Evolutionary conservation across 2,888 invertebrate genomes (phyloP).

Genomic region (Sesia bembeciformis): DNA sequence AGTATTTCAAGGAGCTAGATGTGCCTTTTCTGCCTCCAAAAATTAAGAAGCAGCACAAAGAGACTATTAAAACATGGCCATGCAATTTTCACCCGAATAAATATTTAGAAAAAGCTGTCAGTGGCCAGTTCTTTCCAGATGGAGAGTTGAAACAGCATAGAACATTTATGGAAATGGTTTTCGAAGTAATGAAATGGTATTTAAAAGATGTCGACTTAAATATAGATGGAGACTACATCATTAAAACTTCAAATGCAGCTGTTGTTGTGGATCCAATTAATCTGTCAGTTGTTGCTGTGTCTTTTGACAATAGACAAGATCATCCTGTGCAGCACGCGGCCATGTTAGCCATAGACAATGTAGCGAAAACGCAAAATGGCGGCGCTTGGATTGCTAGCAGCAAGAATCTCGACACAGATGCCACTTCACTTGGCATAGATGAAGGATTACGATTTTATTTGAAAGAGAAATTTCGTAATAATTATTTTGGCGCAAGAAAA

Average conservation of each 20-base stretch:
- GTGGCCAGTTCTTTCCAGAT: conserved; percentile 74
- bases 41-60: conserved; percentile 78
- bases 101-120: conserved; percentile 79
- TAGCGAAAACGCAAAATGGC: conserved; percentile 87
- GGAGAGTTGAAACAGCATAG: conserved; percentile 71
- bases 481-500: conserved; percentile 63
- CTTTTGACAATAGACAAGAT: conserved; percentile 68
- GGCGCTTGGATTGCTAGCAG: conserved; percentile 76
- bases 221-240: neutral
- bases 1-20: conserved; percentile 61
- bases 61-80: conserved; percentile 81
- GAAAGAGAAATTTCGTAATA: conserved; percentile 31
- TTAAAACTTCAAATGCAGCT: conserved; percentile 25
- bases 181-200: conserved; percentile 65
- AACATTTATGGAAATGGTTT: conserved; percentile 73
- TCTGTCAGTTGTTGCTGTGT: conserved; percentile 79
- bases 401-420: conserved; percentile 8
- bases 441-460: conserved; percentile 40
- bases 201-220: conserved; percentile 11
- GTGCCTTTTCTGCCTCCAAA: conserved; percentile 78
- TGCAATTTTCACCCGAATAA: conserved; percentile 89
- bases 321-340: conserved; percentile 88
- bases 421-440: conserved; percentile 44
- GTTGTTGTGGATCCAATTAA: conserved; percentile 84
- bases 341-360: conserved; percentile 90